Percentiles rank a stretch among this genome's conserved stretches.
These are phyloP conservation scores for Diaphora mendica DNA, from an alignment of 2,888 invertebrate species.

Conservation along the genomic window DNA sequence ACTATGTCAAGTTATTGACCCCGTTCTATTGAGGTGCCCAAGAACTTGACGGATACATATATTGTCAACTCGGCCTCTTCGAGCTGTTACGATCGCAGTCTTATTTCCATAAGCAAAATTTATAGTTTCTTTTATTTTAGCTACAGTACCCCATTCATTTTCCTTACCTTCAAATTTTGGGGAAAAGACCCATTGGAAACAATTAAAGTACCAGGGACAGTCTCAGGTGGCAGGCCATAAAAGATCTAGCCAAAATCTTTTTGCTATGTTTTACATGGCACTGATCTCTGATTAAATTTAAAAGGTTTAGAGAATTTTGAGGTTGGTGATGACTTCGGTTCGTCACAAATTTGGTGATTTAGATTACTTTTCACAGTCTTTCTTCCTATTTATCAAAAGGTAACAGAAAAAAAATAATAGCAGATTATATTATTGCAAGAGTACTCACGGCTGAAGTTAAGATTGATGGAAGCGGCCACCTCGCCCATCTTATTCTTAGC, in stretches of 20 bases:
- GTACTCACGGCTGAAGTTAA: constrained; percentile 98
- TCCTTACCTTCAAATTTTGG: background rate
- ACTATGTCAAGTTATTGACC: background rate
- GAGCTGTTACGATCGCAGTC: background rate
- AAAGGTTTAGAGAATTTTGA: no score
- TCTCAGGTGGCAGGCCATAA: background rate
- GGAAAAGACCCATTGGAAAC: background rate
- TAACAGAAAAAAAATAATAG: background rate
- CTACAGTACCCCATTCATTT: background rate
- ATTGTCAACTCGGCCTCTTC: background rate
- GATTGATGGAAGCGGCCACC: constrained; percentile 98
- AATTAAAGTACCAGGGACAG: background rate
- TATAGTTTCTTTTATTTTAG: background rate
- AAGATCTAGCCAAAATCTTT: background rate
- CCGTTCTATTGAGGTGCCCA: background rate
- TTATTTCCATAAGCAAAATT: background rate
- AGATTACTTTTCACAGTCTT: background rate
- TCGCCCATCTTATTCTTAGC: constrained; percentile 99
- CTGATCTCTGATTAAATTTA: no score
- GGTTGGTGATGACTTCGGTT: no score
- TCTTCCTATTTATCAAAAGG: background rate
- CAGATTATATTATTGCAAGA: background rate
- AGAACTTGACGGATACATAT: background rate
- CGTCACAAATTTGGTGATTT: no score
- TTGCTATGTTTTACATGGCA: no score